A percentile compares a stretch with the other conserved stretches of the same genome.
phyloP scores from a whole-genome alignment of 1,140 invertebrate species.

The Pseudomyrmex pallidus region DNA sequence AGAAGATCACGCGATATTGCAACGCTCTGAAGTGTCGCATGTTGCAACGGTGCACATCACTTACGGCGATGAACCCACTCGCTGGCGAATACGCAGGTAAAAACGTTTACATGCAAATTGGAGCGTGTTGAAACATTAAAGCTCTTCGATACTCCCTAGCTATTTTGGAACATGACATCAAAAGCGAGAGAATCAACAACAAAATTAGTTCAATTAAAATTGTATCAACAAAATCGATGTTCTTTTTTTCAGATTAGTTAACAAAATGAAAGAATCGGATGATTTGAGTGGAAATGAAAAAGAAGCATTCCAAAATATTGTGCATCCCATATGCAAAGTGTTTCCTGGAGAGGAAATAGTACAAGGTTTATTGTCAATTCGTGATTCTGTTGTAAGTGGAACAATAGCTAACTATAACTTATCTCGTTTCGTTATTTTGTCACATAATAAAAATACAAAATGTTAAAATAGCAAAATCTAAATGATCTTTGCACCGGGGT shows the following conservation, averaged over 20 bases:
- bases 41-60: conserved; percentile 81
- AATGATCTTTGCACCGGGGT: conserved; percentile 80
- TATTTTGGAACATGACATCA: too few species aligned
- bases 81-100: conserved; percentile 82
- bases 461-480: conserved; percentile 79
- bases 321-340: conserved; percentile 79
- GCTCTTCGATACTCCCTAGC: too few species aligned
- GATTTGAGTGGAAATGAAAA: conserved; percentile 76
- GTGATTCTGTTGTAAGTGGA: conserved; percentile 79
- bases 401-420: neutral
- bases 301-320: conserved; percentile 78
- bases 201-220: too few species aligned
- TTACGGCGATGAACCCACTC: conserved; percentile 82
- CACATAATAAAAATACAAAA: conserved; percentile 10
- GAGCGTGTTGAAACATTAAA: too few species aligned
- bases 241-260: conserved; percentile 76
- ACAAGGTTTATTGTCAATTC: conserved; percentile 76
- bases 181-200: too few species aligned
- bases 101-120: neutral
- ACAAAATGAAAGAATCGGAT: conserved; percentile 79
- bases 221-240: neutral
- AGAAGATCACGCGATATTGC: conserved; percentile 77
- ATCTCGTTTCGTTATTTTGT: conserved; percentile 4
- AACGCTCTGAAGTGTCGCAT: conserved; percentile 77
- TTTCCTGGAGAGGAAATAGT: conserved; percentile 79